Evolutionary conservation across 2,113 vertebrate genomes (phyloP), one percentile per base, ranked within the genome.

Genomic region (Numida meleagris): DNA sequence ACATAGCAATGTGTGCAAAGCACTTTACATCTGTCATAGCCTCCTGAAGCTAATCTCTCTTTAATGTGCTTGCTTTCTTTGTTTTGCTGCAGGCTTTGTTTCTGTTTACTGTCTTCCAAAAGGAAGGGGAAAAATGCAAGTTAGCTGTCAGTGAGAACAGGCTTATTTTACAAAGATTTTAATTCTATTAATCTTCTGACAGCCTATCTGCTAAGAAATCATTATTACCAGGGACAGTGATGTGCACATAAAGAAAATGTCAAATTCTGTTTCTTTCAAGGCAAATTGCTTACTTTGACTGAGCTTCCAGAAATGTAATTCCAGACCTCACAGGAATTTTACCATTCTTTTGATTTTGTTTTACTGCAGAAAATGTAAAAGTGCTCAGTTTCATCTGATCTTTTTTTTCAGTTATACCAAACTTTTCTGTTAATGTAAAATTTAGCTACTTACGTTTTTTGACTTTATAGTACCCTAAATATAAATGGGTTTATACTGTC

Each of bases 21-120:
- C 59, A 95, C 76, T 97, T 95, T 96, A 82, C 93, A 97, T 97
- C 96, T 97, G 96, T 96, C 95, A 97, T 72, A 95, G 58, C 34
- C 88, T 95, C 90, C 93, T 94, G 86, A 90, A 96, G 62, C 34
- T 96, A 97, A 97, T 97, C 95, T 70, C 23, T 90, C 80, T 97
- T 97, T 95, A 95, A 95, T 94, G 76, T 91, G 76, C 68, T 95
- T 71, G 36, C 40, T 96, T 95, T 62, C 91, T 94, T 95, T 96
- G 66, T 93, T 82, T 86, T 94, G 67, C 86, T 96, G 68, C 86
- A 83, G 92, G 91, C 77, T 97, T 96, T 97, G 50, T 94, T 97
- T 97, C 85, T 97, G 77, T 95, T 91, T 97, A 95, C 90, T 72
- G 72, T 87, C 94, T 94, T 95, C 78, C 77, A 87, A 62, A 82